A percentile compares a stretch with the other conserved stretches of the same genome.
These are phyloP conservation scores for Tricholauxania praeusta DNA, from an alignment of 2,888 invertebrate species.

Conservation along the genomic window DNA sequence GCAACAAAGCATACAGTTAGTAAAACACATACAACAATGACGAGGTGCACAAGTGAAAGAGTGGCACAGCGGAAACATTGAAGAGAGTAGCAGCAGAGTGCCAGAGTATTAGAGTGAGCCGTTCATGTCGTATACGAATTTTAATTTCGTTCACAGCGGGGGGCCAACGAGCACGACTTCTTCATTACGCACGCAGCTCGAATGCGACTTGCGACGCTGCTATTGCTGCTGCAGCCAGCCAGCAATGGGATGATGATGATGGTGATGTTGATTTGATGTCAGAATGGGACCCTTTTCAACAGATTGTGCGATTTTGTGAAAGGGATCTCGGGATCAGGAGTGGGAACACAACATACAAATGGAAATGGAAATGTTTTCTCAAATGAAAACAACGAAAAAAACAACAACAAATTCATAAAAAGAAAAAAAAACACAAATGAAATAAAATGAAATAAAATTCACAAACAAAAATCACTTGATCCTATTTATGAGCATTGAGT, in stretches of 20 bases:
- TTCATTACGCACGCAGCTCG: constrained; percentile 38
- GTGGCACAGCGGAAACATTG: not conserved
- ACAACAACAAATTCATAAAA: no score
- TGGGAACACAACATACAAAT: no score
- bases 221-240: not conserved
- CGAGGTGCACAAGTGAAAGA: not conserved
- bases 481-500: no score
- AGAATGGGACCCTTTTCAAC: constrained; percentile 43
- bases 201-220: not conserved
- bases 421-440: no score
- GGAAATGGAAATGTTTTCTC: no score
- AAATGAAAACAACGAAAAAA: no score
- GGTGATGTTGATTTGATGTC: constrained; percentile 53
- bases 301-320: no score
- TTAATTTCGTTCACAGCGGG: constrained; percentile 41
- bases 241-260: constrained; percentile 28
- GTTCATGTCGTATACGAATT: constrained; percentile 28
- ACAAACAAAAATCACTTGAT: no score
- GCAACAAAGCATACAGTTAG: constrained; percentile 23
- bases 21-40: constrained; percentile 9
- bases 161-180: constrained; percentile 38
- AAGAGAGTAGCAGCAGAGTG: not conserved
- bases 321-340: no score
- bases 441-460: no score
- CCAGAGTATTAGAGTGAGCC: not conserved